Evolutionary conservation across 2,113 vertebrate genomes (phyloP).

Genomic region (Chrysemys picta): DNA sequence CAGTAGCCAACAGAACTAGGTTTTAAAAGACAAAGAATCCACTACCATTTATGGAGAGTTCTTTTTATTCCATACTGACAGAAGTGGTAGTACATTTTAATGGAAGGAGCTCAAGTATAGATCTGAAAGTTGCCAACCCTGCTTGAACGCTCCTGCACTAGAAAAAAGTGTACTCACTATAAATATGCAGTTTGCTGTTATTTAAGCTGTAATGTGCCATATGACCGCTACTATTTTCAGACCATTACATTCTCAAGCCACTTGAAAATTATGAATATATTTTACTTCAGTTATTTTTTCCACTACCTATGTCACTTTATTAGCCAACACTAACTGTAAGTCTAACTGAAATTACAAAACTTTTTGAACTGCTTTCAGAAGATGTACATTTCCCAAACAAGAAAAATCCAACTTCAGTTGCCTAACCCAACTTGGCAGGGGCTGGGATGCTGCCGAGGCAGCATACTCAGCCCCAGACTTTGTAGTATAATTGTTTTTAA

Average conservation of each 20-base stretch:
- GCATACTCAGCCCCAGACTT: not conserved
- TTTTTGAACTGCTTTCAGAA: not conserved
- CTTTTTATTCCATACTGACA: not conserved
- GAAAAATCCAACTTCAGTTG: not conserved
- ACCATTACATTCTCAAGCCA: accelerated
- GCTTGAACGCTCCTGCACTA: not conserved
- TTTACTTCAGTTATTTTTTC: not conserved
- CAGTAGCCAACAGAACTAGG: not conserved
- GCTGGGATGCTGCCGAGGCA: not conserved
- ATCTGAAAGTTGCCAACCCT: not conserved
- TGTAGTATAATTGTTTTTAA: not conserved
- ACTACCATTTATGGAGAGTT: not conserved
- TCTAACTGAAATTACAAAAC: not conserved
- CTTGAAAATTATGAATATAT: not conserved
- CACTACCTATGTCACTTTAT: not conserved
- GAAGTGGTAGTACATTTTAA: not conserved
- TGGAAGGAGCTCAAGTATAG: not conserved
- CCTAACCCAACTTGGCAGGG: not conserved
- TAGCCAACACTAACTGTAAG: not conserved
- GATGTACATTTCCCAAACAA: accelerated
- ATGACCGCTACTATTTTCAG: not conserved
- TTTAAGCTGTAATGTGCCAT: not conserved
- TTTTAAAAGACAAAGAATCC: too few species aligned
- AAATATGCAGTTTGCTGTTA: not conserved
- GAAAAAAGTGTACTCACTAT: not conserved